phyloP scores from a whole-genome alignment of 2,888 invertebrate species.

The Nezara viridula region DNA sequence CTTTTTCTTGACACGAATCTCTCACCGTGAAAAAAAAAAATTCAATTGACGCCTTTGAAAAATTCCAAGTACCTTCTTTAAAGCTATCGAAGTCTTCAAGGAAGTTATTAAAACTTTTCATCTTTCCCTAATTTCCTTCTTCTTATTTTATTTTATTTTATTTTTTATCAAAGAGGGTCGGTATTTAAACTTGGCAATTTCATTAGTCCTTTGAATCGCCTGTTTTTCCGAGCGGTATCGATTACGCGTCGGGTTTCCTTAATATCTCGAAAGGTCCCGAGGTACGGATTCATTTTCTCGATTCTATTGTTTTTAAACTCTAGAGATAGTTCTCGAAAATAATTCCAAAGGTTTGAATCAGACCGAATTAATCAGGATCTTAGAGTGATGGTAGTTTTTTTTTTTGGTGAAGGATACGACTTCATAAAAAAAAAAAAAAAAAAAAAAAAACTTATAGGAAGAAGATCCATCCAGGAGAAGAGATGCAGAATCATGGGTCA shows the following conservation, averaged over 20 bases:
- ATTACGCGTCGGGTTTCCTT: neutral
- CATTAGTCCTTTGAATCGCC: conserved; percentile 28
- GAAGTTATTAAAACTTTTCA: conserved; percentile 24
- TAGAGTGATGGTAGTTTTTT: neutral
- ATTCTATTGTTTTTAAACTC: neutral
- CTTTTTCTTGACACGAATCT: neutral
- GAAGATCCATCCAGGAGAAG: too few species aligned
- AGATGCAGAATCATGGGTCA: neutral
- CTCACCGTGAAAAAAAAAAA: neutral
- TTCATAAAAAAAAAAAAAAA: too few species aligned
- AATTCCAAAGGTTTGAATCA: neutral
- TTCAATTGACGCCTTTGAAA: conserved; percentile 18
- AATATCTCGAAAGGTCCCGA: neutral
- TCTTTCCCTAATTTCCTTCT: conserved; percentile 8
- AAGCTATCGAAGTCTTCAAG: conserved; percentile 4
- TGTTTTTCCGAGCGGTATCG: neutral
- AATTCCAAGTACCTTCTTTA: conserved; percentile 12
- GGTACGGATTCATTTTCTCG: neutral
- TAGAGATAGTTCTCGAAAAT: neutral
- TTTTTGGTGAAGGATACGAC: too few species aligned
- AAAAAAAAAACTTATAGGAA: too few species aligned
- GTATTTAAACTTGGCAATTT: conserved; percentile 35
- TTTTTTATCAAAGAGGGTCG: conserved; percentile 18
- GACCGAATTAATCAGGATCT: neutral
- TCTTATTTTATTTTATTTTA: neutral